Evolutionary conservation across 2,113 vertebrate species (phyloP).

Genomic region (Anas platyrhynchos): DNA sequence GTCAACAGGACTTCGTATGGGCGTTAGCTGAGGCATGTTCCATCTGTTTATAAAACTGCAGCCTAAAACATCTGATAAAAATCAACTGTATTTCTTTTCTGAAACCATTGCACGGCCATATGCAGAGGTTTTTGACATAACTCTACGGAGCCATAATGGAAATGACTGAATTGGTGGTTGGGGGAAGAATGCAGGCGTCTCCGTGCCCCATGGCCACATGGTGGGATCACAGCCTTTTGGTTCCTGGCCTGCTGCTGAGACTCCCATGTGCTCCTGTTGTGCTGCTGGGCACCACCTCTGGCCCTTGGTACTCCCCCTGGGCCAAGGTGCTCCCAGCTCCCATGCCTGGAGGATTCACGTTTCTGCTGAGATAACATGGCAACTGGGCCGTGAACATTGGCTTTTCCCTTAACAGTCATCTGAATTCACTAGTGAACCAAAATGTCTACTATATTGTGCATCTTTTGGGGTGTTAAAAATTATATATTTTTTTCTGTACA

Average conservation of each 20-base stretch:
- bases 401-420: not conserved
- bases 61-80: slow-evolving; percentile 44
- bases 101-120: not conserved
- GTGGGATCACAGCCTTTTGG: not conserved
- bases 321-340: not conserved
- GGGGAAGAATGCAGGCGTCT: not conserved
- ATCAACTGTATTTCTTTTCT: slow-evolving; percentile 10
- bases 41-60: slow-evolving; percentile 9
- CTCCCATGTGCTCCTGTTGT: not conserved
- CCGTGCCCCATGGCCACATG: accelerated
- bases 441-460: not conserved
- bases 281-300: not conserved
- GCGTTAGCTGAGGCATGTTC: not conserved
- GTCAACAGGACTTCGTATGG: not conserved
- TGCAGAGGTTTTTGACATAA: not conserved
- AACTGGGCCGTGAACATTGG: accelerated
- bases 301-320: not conserved
- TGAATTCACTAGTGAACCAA: not conserved
- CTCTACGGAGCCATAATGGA: not conserved
- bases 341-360: accelerated
- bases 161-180: accelerated
- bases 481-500: not conserved
- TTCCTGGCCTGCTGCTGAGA: not conserved
- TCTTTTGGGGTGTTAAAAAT: not conserved
- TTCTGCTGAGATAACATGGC: not conserved